A percentile compares a stretch with the other conserved stretches of the same genome.
These are phyloP conservation scores for Lycaena phlaeas DNA, from an alignment of 2,888 invertebrate genomes.

Conservation along the genomic window DNA sequence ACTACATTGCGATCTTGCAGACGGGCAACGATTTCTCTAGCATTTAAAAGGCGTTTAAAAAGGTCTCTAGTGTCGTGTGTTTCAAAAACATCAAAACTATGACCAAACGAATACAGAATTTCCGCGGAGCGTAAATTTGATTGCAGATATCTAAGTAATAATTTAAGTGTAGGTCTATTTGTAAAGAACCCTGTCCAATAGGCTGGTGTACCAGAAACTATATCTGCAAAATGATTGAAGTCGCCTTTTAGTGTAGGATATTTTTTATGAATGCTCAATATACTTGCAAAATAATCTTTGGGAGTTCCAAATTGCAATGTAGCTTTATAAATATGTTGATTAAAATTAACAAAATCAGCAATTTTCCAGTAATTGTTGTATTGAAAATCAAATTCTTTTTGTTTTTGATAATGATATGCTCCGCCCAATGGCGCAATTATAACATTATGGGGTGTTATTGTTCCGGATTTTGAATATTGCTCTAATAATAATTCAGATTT, in stretches of 20 bases:
- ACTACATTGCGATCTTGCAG: slow-evolving; percentile 98
- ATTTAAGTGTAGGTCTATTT: slow-evolving; percentile 87
- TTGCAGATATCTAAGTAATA: slow-evolving; percentile 86
- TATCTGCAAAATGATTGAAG: slow-evolving; percentile 95
- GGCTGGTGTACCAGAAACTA: slow-evolving; percentile 86
- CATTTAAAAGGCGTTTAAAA: slow-evolving; percentile 64
- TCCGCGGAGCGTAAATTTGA: slow-evolving; percentile 85
- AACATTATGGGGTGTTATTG: slow-evolving; percentile 89
- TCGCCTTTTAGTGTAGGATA: slow-evolving; percentile 88
- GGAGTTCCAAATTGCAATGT: slow-evolving; percentile 91
- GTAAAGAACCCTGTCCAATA: slow-evolving; percentile 98
- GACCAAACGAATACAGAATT: slow-evolving; percentile 85
- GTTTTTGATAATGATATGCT: slow-evolving; percentile 89
- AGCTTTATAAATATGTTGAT: slow-evolving; percentile 79
- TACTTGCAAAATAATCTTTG: slow-evolving; percentile 86
- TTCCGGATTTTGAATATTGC: slow-evolving; percentile 91
- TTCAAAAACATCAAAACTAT: slow-evolving; percentile 75
- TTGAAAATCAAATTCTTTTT: slow-evolving; percentile 94
- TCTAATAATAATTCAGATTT: slow-evolving; percentile 88
- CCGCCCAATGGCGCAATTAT: slow-evolving; percentile 94
- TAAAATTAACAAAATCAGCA: slow-evolving; percentile 87
- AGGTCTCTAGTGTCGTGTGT: slow-evolving; percentile 66
- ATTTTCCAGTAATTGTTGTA: slow-evolving; percentile 92
- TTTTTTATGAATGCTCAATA: slow-evolving; percentile 73
- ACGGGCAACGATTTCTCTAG: slow-evolving; percentile 85